Percentiles rank a stretch among this genome's conserved stretches.
phyloP scores from a whole-genome alignment of 2,113 vertebrate genomes.

The Papio anubis region DNA sequence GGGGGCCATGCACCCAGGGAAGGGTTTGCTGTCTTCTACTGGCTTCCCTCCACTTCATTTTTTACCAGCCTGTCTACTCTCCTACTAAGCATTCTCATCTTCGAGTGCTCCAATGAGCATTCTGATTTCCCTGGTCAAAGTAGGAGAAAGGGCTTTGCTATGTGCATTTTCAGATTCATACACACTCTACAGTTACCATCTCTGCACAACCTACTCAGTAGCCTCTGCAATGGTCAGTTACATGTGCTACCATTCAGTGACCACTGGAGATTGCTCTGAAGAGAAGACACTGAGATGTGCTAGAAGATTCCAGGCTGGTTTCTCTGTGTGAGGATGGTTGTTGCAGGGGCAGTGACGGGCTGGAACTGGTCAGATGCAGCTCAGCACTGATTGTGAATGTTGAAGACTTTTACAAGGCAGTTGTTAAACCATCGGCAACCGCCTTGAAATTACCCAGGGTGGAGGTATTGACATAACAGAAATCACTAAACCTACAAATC shows the following conservation, averaged over 20 bases:
- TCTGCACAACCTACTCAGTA: rapidly evolving
- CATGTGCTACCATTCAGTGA: rapidly evolving
- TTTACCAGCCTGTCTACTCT: rapidly evolving
- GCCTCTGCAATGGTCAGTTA: too few relatives aligned
- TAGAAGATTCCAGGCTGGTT: rapidly evolving
- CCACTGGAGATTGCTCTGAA: not conserved
- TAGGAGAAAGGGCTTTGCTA: not conserved
- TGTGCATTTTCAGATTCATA: rapidly evolving
- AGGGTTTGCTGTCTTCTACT: not conserved
- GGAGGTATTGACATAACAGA: not conserved
- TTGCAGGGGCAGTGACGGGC: not conserved
- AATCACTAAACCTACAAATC: not conserved
- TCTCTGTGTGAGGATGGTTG: not conserved
- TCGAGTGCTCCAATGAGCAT: not conserved
- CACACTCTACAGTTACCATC: not conserved
- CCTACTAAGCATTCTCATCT: not conserved
- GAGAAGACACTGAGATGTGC: not conserved
- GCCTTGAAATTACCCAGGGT: not conserved
- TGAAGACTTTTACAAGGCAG: not conserved
- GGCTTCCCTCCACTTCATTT: too few relatives aligned
- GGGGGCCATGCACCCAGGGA: rapidly evolving
- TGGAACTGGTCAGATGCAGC: too few relatives aligned
- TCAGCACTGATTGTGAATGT: too few relatives aligned
- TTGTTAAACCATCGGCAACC: not conserved
- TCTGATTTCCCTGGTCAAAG: not conserved